phyloP scores from a whole-genome alignment of 2,888 invertebrate genomes.

The Cancer borealis region DNA sequence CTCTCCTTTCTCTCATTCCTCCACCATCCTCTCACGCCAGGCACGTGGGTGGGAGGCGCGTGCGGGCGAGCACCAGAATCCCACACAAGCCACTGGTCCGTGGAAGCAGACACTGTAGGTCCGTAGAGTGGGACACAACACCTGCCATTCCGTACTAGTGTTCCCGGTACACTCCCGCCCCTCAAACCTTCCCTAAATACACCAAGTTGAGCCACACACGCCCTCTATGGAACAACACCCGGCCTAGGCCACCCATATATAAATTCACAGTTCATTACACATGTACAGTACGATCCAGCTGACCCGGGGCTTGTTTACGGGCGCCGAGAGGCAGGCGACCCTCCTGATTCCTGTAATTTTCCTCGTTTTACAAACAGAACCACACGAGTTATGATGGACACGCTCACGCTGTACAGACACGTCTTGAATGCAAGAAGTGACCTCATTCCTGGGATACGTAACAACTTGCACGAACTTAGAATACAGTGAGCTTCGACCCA shows the following conservation, averaged over 20 bases:
- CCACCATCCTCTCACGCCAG: not conserved
- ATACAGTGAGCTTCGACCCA: not conserved
- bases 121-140: not conserved
- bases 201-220: not conserved
- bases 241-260: not conserved
- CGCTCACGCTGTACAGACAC: not conserved
- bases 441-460: slow-evolving; percentile 6
- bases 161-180: not conserved
- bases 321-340: not conserved
- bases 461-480: not conserved
- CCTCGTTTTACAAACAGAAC: not conserved
- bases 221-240: not conserved
- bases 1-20: not conserved
- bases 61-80: not conserved
- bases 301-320: not conserved
- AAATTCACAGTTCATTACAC: not conserved
- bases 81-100: not conserved
- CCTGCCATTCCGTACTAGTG: not conserved
- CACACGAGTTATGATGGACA: slow-evolving; percentile 1
- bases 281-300: not conserved
- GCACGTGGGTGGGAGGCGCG: not conserved
- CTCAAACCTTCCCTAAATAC: not conserved
- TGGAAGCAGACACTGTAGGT: not conserved
- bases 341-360: not conserved
- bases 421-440: slow-evolving; percentile 6